A percentile compares a stretch with the other conserved stretches of the same genome.
Conservation (phyloP, 35 echinoderm and acorn worm species). For the Chiridota heheva region DNA sequence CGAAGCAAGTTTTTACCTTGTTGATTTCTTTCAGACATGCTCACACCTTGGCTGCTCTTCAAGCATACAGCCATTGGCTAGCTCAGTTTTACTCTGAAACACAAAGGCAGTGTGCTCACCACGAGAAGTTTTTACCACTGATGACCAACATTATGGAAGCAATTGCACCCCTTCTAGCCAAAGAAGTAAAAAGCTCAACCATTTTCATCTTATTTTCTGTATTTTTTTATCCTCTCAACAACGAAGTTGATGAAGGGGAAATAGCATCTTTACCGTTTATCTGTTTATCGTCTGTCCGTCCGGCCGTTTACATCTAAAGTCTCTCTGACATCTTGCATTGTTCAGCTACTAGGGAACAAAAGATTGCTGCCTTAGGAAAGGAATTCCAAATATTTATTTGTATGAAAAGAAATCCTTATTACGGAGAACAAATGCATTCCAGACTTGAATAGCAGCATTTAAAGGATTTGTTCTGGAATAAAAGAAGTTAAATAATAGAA, state of each 20-base stretch:
- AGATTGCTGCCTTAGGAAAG: too few relatives aligned
- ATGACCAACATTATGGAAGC: constrained; percentile 82
- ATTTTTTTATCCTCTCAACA: neutral
- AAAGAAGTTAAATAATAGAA: too few relatives aligned
- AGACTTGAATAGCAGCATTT: too few relatives aligned
- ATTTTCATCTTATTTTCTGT: neutral
- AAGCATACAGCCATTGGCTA: constrained; percentile 95
- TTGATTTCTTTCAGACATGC: constrained; percentile 74
- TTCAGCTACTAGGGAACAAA: too few relatives aligned
- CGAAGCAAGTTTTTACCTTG: too few relatives aligned
- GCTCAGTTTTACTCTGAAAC: constrained; percentile 92
- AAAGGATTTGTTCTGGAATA: too few relatives aligned
- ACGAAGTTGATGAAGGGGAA: neutral
- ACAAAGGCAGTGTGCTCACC: constrained; percentile 55
- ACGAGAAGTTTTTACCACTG: constrained; percentile 74
- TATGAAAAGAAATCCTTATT: too few relatives aligned
- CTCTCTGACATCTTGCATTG: too few relatives aligned
- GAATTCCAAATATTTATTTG: too few relatives aligned
- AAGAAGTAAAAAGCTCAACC: constrained; percentile 43
- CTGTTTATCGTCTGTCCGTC: neutral
- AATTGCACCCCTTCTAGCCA: constrained; percentile 71
- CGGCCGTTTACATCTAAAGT: neutral
- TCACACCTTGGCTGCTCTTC: constrained; percentile 73
- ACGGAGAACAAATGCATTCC: too few relatives aligned
- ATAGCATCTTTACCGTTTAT: too few relatives aligned